These are phyloP conservation scores for Pangasius djambal DNA, from an alignment of 2,797 vertebrate species.

Conservation along the genomic window DNA sequence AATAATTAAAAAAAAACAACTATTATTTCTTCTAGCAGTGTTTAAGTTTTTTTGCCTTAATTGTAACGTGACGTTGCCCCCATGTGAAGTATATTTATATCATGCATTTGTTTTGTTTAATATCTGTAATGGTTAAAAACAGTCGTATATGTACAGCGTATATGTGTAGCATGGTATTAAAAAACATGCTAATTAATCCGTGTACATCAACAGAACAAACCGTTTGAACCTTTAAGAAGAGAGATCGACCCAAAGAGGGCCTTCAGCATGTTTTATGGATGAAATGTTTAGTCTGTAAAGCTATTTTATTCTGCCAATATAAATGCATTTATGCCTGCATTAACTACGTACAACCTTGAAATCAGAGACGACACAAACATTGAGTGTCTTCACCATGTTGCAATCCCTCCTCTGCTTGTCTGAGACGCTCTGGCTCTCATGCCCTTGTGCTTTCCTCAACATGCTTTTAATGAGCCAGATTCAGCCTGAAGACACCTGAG, in stretches of 20 bases:
- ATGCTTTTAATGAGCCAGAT: constrained; percentile 54
- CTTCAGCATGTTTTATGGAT: background rate
- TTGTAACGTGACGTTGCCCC: background rate
- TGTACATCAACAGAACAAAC: background rate
- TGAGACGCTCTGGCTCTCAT: background rate
- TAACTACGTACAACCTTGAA: constrained; percentile 1
- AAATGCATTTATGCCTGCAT: constrained; percentile 8
- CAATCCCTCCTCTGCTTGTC: background rate
- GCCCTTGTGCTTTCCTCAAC: background rate
- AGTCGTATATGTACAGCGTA: no score
- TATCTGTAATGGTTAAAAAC: background rate
- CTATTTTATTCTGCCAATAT: background rate
- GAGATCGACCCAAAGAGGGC: background rate
- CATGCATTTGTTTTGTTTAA: background rate
- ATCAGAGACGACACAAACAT: background rate
- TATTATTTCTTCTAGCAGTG: background rate
- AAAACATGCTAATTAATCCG: background rate
- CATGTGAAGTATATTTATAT: background rate
- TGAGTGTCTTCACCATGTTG: background rate
- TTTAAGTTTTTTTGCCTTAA: background rate
- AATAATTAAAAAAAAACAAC: background rate
- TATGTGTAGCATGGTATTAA: background rate
- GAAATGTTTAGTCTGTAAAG: background rate
- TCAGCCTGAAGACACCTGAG: constrained; percentile 56
- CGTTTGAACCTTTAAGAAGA: background rate